These are phyloP conservation scores for Synergus itoensis DNA, from an alignment of 2,888 invertebrate species.

Conservation along the genomic window DNA sequence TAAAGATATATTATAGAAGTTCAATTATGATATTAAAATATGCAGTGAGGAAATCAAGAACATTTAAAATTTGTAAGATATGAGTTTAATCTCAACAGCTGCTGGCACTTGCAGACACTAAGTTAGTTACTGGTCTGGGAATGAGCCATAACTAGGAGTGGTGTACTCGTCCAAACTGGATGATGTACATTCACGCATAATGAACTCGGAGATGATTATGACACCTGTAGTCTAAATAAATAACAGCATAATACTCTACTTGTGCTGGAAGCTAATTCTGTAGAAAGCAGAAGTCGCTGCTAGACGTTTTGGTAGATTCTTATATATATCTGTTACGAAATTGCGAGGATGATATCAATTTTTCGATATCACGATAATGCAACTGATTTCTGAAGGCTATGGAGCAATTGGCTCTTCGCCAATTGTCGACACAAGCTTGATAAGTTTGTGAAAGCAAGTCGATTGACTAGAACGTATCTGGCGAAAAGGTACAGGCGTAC, in stretches of 20 bases:
- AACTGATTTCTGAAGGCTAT: background rate
- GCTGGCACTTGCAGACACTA: background rate
- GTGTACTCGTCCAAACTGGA: background rate
- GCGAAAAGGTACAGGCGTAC: constrained; percentile 23
- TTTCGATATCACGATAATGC: constrained; percentile 13
- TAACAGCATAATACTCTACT: constrained; percentile 7
- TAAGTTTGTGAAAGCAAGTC: constrained; percentile 34
- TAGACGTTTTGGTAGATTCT: too few relatives aligned
- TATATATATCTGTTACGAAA: background rate
- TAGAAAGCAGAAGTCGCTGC: too few relatives aligned
- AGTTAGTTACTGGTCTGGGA: background rate
- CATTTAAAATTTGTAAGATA: background rate
- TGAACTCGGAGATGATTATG: constrained; percentile 4
- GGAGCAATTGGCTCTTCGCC: constrained; percentile 28
- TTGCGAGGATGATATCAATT: constrained; percentile 1
- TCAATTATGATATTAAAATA: background rate
- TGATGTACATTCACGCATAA: background rate
- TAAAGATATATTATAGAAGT: background rate
- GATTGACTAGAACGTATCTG: constrained; percentile 35
- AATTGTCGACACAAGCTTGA: constrained; percentile 18
- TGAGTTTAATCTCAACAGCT: background rate
- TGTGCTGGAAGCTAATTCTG: background rate
- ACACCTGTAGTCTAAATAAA: constrained; percentile 7
- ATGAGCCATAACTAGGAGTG: constrained; percentile 7
- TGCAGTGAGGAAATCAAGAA: constrained; percentile 1